Conservation (phyloP, 2,797 vertebrate species). For the Gambelia wislizenii region DNA sequence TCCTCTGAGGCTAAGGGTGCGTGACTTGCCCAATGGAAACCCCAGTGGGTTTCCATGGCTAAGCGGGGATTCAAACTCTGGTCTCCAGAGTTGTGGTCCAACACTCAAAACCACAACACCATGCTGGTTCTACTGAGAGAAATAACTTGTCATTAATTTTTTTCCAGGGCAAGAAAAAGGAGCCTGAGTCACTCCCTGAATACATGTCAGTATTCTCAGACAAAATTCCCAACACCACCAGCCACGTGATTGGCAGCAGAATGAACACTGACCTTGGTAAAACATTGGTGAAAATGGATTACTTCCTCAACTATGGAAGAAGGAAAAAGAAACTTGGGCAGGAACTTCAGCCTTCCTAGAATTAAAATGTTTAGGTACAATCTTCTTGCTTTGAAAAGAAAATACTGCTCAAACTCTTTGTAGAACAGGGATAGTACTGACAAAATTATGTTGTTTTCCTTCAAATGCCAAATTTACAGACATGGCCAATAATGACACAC, state of each 20-base stretch:
- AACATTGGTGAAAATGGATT: conserved; percentile 82
- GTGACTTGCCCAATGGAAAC: too few relatives aligned
- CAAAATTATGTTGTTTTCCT: neutral
- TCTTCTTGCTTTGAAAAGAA: conserved; percentile 2
- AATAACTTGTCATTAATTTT: conserved; percentile 34
- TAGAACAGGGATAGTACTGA: neutral
- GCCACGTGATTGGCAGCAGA: conserved; percentile 81
- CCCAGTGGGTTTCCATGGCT: too few relatives aligned
- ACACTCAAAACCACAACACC: too few relatives aligned
- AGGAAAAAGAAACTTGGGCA: conserved; percentile 77
- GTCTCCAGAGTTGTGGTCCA: too few relatives aligned
- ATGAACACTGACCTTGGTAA: conserved; percentile 81
- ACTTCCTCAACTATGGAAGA: conserved; percentile 70
- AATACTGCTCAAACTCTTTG: neutral
- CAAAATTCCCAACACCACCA: conserved; percentile 80
- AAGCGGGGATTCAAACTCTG: too few relatives aligned
- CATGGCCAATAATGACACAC: neutral
- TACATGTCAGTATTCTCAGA: conserved; percentile 79
- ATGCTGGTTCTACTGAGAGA: neutral
- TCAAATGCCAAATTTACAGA: neutral
- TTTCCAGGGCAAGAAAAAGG: conserved; percentile 79
- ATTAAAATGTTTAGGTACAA: conserved; percentile 37
- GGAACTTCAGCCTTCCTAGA: conserved; percentile 79
- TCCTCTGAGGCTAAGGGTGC: too few relatives aligned
- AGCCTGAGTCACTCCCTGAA: conserved; percentile 74